Evolutionary conservation across 1,140 invertebrate genomes (phyloP).

Genomic region (Aphelenchoides besseyi): DNA sequence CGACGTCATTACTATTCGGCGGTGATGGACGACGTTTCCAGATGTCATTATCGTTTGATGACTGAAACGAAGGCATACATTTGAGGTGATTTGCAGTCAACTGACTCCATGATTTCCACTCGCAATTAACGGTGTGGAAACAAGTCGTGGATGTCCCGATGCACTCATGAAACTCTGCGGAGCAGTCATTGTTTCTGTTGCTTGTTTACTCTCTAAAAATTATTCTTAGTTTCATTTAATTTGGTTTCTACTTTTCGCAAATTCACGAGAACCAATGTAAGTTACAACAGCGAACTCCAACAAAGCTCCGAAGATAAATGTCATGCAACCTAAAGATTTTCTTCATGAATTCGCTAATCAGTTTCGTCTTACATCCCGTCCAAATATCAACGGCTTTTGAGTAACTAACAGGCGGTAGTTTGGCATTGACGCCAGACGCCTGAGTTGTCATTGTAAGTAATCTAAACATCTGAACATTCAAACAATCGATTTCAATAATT

Average conservation of each 20-base stretch:
- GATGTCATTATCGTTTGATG: constrained; percentile 24
- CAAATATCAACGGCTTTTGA: constrained; percentile 71
- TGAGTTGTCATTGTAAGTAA: constrained; percentile 74
- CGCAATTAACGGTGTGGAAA: constrained; percentile 3
- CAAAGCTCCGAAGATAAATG: constrained; percentile 89
- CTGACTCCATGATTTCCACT: neutral
- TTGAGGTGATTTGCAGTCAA: neutral
- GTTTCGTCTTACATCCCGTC: constrained; percentile 48
- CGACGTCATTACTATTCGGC: neutral
- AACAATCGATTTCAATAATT: constrained; percentile 50
- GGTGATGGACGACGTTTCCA: constrained; percentile 21
- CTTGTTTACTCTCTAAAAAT: constrained; percentile 4
- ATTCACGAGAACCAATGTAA: constrained; percentile 74
- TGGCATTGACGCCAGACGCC: constrained; percentile 91
- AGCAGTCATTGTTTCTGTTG: neutral
- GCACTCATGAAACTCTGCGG: neutral
- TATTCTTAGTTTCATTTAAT: neutral
- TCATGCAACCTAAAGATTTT: constrained; percentile 75
- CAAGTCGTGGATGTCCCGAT: neutral
- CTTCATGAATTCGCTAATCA: too few species aligned
- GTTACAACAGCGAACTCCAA: constrained; percentile 93
- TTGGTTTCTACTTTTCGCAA: constrained; percentile 51
- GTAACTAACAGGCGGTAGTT: constrained; percentile 90
- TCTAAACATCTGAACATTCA: constrained; percentile 20
- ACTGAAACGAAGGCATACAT: neutral